Evolutionary conservation across 2,888 invertebrate genomes (phyloP), one percentile per base, ranked within the genome.

Genomic region (Drosophila nr. perissopoda): DNA sequence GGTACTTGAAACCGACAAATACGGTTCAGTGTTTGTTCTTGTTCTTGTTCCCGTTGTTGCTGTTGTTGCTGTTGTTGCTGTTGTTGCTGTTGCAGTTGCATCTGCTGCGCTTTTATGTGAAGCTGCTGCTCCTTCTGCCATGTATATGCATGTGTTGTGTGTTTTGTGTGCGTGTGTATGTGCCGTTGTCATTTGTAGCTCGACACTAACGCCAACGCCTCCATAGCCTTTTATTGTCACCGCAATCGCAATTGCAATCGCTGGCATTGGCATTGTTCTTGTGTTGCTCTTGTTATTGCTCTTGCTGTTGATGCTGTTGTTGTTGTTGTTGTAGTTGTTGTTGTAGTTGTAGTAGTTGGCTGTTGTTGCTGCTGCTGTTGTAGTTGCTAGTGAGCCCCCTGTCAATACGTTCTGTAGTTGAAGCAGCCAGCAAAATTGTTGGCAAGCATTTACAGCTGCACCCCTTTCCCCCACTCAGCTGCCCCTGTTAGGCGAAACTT

Each of bases 1-100:
- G 91, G 72, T 81, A 82, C 81, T 89, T 85, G 82, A 82, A 83
- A 82, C 76, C 84, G 75, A 86, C 81, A 89, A 89, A 88, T 88
- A 81, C 79, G 80, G 62, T 73, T 58, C 52, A 70, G 49, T 70
- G 60, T 65, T 65, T 74, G 73, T 51, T 54, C 60, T 53, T 70
- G 68, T 70, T 76, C 70, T 57, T 70, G 51, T 54, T 54, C 7
- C 18, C 18, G 18, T 40, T n/a, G 36, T 36, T 36, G 0, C 13
- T 5, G 42, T 46, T 46, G 21, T 46, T 70, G 66, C 62, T 73
- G 75, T 52, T 71, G 51, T 36, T 71, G 67, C n/a, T n/a, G n/a
- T n/a, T n/a, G 21, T 56, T 76, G 71, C 25, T 62, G 66, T 13
- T 75, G 73, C 59, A 63, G 58, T 63, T 79, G 84, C 79, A 87